Base-by-base conservation (phyloP, 2,113 vertebrate genomes). In the Nothobranchius kuhntae region DNA sequence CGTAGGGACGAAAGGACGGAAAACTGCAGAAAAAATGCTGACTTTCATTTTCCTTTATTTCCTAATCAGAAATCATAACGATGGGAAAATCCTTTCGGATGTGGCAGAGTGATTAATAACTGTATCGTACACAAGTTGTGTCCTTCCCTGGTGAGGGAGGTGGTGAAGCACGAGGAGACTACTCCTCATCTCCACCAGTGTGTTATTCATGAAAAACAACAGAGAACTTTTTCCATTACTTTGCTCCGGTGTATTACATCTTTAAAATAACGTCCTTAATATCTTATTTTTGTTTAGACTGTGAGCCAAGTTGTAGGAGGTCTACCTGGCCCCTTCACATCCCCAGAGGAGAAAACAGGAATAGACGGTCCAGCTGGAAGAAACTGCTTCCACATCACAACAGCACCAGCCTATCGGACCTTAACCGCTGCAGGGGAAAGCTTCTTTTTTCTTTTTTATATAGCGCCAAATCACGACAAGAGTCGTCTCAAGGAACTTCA, bases 281-380 rank as follows among this genome's bases (percentile, higher is more conserved):
- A 2, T 3, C 13, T 35, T 53, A 5, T 51, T 58, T 64, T 59
- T 45, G 3, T 61, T 52, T 51, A 51, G 65, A 57, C 13, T 10
- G 48, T 59, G 40, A 73, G 75, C 75, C 71, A 53, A 46, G 51
- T 53, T n/a, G 40, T n/a, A 45, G 26, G 52, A 83, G 73, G 73
- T 51, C 63, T 61, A 26, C 50, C 9, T 42, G 66, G 58, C 65
- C 73, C 71, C 75, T 85, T 75, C 77, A 55, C 56, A 65, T 56
- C 45, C 17, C 8, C 82, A 87, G 75, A 83, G 83, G 72, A 4
- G 84, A 86, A 80, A 76, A 86, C 82, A 40, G 62, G 75, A 77
- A 67, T 54, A 50, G 63, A 51, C 55, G 6, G 38, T 75, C 81
- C 87, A 78, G 75, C 77, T 84, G 61, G 59, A 68, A 57, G 67